Evolutionary conservation across 2,888 invertebrate genomes (phyloP), one percentile per base, ranked within the genome.

Genomic region (Pteria penguin): DNA sequence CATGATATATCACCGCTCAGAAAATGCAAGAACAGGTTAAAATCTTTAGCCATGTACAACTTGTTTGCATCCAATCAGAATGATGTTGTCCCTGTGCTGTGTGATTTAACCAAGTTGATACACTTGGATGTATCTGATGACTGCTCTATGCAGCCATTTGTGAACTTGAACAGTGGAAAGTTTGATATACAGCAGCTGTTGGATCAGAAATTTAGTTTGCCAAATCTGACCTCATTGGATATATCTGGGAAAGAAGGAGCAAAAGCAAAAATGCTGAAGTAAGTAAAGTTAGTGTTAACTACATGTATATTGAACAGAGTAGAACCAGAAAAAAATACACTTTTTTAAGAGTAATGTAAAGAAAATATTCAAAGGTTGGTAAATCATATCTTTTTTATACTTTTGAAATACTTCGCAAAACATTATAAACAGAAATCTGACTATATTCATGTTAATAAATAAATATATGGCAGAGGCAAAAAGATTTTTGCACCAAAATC

Each of bases 221-320:
- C 94, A 57, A 91, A 94, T 83, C 91, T 95, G 60, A 91, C 92
- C 31, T 94, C 94, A 32, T 89, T 95, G 77, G 95, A 95, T 91
- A 93, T 95, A 72, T 95, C 95, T 90, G 94, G 94, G 57, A 94
- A 94, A 85, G 93, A 93, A 67, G 93, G 93, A 72, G 92, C 94
- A 58, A 91, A 93, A 67, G 87, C 92, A 22, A 90, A 91, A 70
- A 92, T 93, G 79, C 84, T 94, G 65, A 91, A 90, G 89, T 92
- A 89, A 91, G 86, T 68, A 5, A 8, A 18, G 22, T 45, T 57
- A 57, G 18, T 24, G 22, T 8, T 45, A 57, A n/a, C 8, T 57
- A 57, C 57, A 18, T 57, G 57, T 57, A 24, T 57, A 57, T 22
- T 57, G 22, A 57, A 24, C 57, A 22, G n/a, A n/a, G n/a, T n/a